Evolutionary conservation across 2,888 invertebrate species (phyloP).

Genomic region (Cryptocheilus praepositus): DNA sequence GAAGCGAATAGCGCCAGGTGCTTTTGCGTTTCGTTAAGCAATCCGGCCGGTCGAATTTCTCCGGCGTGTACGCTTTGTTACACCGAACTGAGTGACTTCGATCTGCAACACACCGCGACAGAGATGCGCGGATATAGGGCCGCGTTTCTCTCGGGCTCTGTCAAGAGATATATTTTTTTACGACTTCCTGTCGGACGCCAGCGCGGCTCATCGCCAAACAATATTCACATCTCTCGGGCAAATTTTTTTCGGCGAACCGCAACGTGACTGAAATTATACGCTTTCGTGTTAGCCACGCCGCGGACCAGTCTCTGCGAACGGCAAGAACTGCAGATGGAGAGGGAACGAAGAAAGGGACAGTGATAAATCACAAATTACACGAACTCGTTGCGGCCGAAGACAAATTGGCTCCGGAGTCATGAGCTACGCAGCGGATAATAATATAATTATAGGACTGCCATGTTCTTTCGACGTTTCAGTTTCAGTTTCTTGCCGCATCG

Average conservation of each 20-base stretch:
- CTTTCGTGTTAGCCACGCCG: constrained; percentile 32
- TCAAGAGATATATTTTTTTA: no score
- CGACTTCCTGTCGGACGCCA: background rate
- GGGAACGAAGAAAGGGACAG: constrained; percentile 48
- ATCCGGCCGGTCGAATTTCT: no score
- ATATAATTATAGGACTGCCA: constrained; percentile 71
- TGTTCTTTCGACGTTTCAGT: constrained; percentile 61
- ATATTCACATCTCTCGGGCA: background rate
- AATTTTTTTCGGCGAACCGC: constrained; percentile 22
- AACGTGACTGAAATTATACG: constrained; percentile 55
- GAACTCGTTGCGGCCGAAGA: constrained; percentile 66
- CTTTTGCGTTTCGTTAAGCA: no score
- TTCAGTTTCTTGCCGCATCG: constrained; percentile 54
- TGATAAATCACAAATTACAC: constrained; percentile 71
- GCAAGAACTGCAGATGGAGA: background rate
- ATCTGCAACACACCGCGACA: no score
- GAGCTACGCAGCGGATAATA: constrained; percentile 68
- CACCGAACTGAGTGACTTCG: no score
- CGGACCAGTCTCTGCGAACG: background rate
- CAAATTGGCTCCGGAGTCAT: constrained; percentile 68
- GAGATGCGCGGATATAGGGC: no score
- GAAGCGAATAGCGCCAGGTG: no score
- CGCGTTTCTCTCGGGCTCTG: no score
- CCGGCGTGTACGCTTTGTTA: no score
- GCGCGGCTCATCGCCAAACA: no score